Evolutionary conservation across 2,888 invertebrate genomes (phyloP), one percentile per base, ranked within the genome.

Genomic region (Didymodactylos carnosus): DNA sequence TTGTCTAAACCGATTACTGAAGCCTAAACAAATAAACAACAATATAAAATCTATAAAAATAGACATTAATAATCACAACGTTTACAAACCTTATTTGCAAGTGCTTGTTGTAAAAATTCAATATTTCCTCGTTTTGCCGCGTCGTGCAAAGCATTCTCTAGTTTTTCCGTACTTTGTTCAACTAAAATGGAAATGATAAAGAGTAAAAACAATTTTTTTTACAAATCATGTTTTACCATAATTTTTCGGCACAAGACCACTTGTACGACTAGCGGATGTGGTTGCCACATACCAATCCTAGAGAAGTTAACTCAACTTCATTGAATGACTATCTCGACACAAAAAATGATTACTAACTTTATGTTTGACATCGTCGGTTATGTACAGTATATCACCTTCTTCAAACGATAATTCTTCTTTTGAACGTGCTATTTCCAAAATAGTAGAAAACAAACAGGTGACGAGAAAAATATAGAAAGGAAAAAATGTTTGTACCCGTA

Each of bases 91-190:
- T 86, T 85, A 80, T 87, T 87, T 43, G 81, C 79, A 39, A 88
- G 79, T 78, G 88, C 88, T 80, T 88, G 88, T 75, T 80, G 80
- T 75, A 88, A 78, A 79, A 88, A 86, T 11, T 83, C 83, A 25
- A 87, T 77, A 78, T 88, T 88, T 69, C 88, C 88, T 77, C 88
- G 82, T 78, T 87, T 86, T 10, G 88, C 87, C 70, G 88, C 88
- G 79, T 88, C 88, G 79, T 88, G 88, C 39, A 88, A 80, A 2
- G 88, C 88, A 77, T 86, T 83, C 71, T 86, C 85, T 70, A 88
- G 82, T 76, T 86, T 84, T 79, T 87, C 86, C 69, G 85, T 86
- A 78, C 86, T 86, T 76, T 85, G 84, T 78, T 85, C 86, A 70
- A 87, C 87, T 87, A 78, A 29, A 80, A 78, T 46, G n/a, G 29